Percentiles rank a stretch among this genome's conserved stretches.
These are phyloP conservation scores for Stenichneumon culpator DNA, from an alignment of 2,888 invertebrate species.

Conservation along the genomic window DNA sequence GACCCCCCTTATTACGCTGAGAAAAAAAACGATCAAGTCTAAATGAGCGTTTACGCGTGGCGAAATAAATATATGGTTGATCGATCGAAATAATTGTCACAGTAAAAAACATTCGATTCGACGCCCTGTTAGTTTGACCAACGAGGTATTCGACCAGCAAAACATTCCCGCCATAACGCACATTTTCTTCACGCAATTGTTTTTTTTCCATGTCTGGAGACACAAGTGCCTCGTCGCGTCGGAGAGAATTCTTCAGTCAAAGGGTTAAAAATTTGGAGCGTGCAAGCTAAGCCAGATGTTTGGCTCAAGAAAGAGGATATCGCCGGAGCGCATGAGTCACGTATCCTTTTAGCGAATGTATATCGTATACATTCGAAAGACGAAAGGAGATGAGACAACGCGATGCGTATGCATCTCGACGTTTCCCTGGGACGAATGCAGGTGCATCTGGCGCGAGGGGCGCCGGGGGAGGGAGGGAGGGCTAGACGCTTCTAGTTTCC, in stretches of 20 bases:
- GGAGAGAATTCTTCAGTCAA: constrained; percentile 12
- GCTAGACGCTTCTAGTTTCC: background rate
- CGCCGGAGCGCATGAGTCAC: constrained; percentile 22
- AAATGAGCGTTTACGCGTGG: too few relatives aligned
- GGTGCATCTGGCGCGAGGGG: background rate
- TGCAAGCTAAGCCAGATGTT: constrained; percentile 7
- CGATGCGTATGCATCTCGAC: constrained; percentile 55
- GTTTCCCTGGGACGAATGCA: background rate
- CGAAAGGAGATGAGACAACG: constrained; percentile 19
- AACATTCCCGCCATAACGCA: too few relatives aligned
- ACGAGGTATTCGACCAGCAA: too few relatives aligned
- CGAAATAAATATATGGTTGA: too few relatives aligned
- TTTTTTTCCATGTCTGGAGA: too few relatives aligned
- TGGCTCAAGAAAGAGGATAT: background rate
- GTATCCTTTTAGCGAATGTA: constrained; percentile 49
- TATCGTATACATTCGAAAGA: constrained; percentile 15
- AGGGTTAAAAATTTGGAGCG: constrained; percentile 23
- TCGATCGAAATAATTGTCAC: too few relatives aligned
- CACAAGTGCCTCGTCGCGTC: background rate
- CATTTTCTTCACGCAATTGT: too few relatives aligned
- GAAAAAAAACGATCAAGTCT: too few relatives aligned
- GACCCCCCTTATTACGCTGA: too few relatives aligned
- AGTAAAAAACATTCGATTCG: too few relatives aligned
- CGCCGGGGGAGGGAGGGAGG: too few relatives aligned
- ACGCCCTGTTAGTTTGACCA: too few relatives aligned